phyloP scores from a whole-genome alignment of 2,888 invertebrate genomes.

The Cephonodes hylas region DNA sequence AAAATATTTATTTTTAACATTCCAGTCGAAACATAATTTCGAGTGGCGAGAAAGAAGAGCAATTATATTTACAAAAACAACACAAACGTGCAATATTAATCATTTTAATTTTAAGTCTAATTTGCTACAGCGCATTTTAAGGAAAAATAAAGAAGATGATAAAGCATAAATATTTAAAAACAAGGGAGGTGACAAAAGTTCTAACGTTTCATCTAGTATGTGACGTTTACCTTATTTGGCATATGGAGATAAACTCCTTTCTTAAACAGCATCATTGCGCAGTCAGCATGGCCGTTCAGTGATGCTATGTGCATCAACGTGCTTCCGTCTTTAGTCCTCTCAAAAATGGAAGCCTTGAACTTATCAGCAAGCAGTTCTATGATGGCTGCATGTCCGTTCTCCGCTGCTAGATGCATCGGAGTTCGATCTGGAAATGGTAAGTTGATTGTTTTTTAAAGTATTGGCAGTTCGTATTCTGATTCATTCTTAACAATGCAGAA shows the following conservation, averaged over 20 bases:
- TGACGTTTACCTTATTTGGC: slow-evolving; percentile 99
- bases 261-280: slow-evolving; percentile 98
- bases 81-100: no score
- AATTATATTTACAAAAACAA: no score
- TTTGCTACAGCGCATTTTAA: neutral
- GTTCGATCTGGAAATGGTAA: slow-evolving; percentile 87
- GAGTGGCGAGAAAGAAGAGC: no score
- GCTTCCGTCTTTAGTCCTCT: slow-evolving; percentile 98
- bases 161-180: no score
- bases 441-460: neutral
- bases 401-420: slow-evolving; percentile 98
- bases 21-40: no score
- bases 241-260: slow-evolving; percentile 99
- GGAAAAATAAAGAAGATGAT: no score
- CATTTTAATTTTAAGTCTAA: no score
- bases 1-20: no score
- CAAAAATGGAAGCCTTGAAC: slow-evolving; percentile 97
- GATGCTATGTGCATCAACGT: slow-evolving; percentile 99
- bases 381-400: slow-evolving; percentile 96
- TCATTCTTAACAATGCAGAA: no score
- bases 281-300: slow-evolving; percentile 97
- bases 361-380: slow-evolving; percentile 98
- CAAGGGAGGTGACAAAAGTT: no score
- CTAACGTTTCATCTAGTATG: no score
- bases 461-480: neutral